Percentiles rank a stretch among this genome's conserved stretches.
Evolutionary conservation across 2,888 invertebrate genomes (phyloP).

Genomic region (Tipula helvola): DNA sequence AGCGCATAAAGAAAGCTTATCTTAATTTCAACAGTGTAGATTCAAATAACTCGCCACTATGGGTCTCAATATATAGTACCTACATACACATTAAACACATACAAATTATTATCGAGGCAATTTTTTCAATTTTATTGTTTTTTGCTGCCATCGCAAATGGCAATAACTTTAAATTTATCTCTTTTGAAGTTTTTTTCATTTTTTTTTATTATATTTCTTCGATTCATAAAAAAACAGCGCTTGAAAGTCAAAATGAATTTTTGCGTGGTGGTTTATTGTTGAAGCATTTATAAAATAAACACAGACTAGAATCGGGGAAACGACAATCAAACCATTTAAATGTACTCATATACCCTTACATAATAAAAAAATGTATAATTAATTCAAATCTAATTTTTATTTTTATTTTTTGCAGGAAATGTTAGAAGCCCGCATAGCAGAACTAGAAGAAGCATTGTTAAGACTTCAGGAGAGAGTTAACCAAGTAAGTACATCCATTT

Average conservation of each 20-base stretch:
- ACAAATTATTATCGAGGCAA: background rate
- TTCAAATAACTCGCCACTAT: background rate
- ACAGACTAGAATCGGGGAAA: background rate
- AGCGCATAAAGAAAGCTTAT: too few species aligned
- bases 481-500: background rate
- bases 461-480: conserved; percentile 7
- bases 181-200: background rate
- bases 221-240: background rate
- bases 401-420: background rate
- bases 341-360: background rate
- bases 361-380: background rate
- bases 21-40: background rate
- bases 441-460: background rate
- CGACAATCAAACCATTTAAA: background rate
- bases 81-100: background rate
- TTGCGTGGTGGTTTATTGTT: conserved; percentile 4
- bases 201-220: background rate
- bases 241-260: background rate
- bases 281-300: background rate
- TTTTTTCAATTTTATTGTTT: background rate
- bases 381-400: background rate
- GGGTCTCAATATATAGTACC: background rate
- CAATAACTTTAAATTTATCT: background rate
- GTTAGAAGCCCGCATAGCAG: conserved; percentile 7
- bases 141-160: background rate